Evolutionary conservation across 2,888 invertebrate species (phyloP), one percentile per base, ranked within the genome.

Genomic region (Protodeltote pygarga): DNA sequence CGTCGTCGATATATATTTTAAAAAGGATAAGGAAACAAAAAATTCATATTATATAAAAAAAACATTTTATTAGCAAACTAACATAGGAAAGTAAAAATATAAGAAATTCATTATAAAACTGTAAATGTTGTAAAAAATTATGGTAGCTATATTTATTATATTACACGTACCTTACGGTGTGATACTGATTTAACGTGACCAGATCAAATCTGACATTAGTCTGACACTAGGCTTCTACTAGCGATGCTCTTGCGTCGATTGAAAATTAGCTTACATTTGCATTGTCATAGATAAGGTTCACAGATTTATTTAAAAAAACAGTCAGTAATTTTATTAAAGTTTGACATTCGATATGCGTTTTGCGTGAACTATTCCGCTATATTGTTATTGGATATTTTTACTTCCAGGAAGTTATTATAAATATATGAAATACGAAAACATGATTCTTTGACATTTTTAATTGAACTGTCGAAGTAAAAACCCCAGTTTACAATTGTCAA

Each of bases 21-120:
- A n/a, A n/a, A 24, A 24, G 24, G 17, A 44, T 46, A 65, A 53
- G 44, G 47, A 73, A 71, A 68, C 51, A 39, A 42, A 46, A 41
- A 17, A n/a, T 1, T 37, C 42, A 54, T 47, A 54, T 58, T 59
- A 47, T 77, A 87, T 87, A 84, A 83, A 83, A 83, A 90, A 90
- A 92, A 90, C 89, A 87, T 90, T 92, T 92, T 90, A 92, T 91
- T 92, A 91, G 89, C 87, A 89, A 90, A 89, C 88, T 91, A 89
- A 87, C 85, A 88, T 91, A 90, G 89, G 91, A 91, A 91, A 91
- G 89, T 91, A 90, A 86, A 91, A 92, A 91, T 87, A 88, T 90
- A 91, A 85, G 87, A 90, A 78, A 89, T 86, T 85, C 79, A 83
- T 84, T 89, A 90, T 77, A 89, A 89, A 89, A 90, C 78, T 89